phyloP scores from a whole-genome alignment of 2,797 vertebrate genomes.

The Pterois miles region DNA sequence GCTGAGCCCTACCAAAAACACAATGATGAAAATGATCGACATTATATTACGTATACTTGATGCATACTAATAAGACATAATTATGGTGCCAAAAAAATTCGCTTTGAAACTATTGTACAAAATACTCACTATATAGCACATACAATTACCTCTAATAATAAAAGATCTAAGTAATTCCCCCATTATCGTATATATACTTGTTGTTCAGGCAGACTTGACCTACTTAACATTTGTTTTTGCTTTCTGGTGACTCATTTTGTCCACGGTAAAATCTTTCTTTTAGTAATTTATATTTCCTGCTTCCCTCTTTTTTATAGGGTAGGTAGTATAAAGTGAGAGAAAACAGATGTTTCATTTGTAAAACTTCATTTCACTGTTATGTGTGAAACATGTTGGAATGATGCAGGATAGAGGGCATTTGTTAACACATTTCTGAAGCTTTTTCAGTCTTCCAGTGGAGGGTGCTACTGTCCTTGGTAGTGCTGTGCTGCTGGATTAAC shows the following conservation, averaged over 20 bases:
- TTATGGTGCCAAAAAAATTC: background rate
- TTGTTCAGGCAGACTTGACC: background rate
- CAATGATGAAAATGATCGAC: no score
- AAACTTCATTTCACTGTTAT: background rate
- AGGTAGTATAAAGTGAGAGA: background rate
- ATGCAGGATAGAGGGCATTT: background rate
- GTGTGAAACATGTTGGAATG: background rate
- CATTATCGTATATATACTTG: background rate
- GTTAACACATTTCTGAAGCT: background rate
- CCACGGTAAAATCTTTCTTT: background rate
- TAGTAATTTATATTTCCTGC: background rate
- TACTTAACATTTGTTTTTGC: background rate
- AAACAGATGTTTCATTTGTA: background rate
- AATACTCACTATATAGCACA: background rate
- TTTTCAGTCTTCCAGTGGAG: conserved; percentile 65
- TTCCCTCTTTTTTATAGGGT: background rate
- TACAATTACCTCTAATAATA: background rate
- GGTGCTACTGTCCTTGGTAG: conserved; percentile 58
- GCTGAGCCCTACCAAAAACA: no score
- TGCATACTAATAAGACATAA: no score
- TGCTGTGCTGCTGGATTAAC: background rate
- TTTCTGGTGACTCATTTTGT: background rate
- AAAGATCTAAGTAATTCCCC: background rate
- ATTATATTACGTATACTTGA: no score
- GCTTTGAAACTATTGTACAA: background rate